Percentiles rank a stretch among this genome's conserved stretches.
These are phyloP conservation scores for Sciurus vulgaris DNA, from an alignment of 2,797 vertebrate species.

Conservation along the genomic window DNA sequence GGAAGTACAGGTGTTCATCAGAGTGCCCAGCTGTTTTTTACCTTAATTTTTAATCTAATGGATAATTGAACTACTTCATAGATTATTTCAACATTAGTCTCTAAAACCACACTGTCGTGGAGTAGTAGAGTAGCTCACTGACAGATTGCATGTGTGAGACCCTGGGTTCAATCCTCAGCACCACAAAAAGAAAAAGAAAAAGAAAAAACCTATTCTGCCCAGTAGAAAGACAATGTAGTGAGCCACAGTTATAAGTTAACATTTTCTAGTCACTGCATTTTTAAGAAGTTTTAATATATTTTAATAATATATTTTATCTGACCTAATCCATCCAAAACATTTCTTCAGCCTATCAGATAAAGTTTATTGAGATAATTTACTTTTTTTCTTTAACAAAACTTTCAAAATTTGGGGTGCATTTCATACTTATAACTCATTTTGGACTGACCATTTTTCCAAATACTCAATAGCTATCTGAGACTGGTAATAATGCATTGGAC, in stretches of 20 bases:
- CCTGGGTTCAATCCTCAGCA: no score
- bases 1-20: no score
- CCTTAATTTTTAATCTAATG: neutral
- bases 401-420: neutral
- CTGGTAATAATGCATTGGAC: neutral
- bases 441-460: neutral
- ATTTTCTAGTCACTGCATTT: conserved; percentile 11
- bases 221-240: neutral
- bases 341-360: neutral
- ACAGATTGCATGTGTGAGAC: no score
- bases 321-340: neutral
- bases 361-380: neutral
- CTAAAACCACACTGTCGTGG: neutral
- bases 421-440: neutral
- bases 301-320: neutral
- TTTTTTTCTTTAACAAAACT: neutral
- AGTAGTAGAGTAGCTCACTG: neutral
- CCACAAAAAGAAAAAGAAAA: neutral
- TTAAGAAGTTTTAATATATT: neutral
- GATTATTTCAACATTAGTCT: neutral
- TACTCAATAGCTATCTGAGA: neutral
- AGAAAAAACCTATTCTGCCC: neutral
- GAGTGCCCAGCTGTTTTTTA: neutral
- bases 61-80: neutral
- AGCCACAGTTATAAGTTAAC: neutral